phyloP scores from a whole-genome alignment of 2,113 vertebrate genomes.

The Leptosomus discolor region DNA sequence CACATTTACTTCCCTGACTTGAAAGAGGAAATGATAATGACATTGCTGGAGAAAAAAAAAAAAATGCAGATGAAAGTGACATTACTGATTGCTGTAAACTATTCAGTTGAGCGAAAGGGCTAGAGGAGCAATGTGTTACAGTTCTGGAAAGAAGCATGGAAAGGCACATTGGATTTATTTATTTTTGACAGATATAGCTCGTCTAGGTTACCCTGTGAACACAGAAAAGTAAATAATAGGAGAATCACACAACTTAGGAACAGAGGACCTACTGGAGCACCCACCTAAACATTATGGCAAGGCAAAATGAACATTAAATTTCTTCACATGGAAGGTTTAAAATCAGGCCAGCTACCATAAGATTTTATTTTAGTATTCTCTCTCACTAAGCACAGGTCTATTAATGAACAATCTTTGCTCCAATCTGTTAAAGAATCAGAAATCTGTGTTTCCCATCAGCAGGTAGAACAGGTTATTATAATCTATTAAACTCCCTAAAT shows the following conservation, averaged over 20 bases:
- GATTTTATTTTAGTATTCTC: neutral
- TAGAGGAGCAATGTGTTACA: neutral
- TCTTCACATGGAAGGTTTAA: neutral
- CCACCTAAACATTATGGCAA: neutral
- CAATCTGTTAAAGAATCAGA: neutral
- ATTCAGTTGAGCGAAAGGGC: neutral
- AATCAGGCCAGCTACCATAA: neutral
- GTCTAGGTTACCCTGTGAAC: neutral
- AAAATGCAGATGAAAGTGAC: neutral
- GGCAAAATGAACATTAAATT: neutral
- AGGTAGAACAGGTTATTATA: neutral
- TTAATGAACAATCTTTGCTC: neutral
- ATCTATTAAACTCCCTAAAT: neutral
- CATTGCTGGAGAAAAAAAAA: neutral
- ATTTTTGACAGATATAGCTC: neutral
- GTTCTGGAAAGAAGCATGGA: neutral
- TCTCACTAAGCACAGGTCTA: neutral
- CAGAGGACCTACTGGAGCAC: neutral
- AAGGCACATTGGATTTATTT: neutral
- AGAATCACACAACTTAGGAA: neutral
- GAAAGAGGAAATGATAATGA: conserved; percentile 56
- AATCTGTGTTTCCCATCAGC: neutral
- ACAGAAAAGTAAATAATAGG: neutral
- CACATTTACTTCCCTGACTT: conserved; percentile 57
- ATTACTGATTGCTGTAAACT: conserved; percentile 35